These are phyloP conservation scores for Drosophila acutilabella DNA, from an alignment of 2,888 invertebrate genomes.

Conservation along the genomic window DNA sequence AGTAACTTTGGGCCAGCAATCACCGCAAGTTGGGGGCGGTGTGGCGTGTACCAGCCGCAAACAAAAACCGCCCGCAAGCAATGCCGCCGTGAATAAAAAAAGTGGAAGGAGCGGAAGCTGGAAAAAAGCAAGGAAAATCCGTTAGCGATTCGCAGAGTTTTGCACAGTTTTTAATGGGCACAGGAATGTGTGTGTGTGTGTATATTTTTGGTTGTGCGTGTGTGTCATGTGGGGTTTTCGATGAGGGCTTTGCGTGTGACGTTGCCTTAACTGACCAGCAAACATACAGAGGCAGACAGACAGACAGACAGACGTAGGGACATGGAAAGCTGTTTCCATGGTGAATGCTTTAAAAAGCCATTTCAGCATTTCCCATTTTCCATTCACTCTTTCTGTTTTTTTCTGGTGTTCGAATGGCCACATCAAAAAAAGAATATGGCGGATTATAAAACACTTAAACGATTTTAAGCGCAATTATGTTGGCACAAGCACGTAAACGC, in stretches of 20 bases:
- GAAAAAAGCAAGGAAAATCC: constrained; percentile 26
- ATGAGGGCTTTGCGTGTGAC: constrained; percentile 53
- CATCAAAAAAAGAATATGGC: constrained; percentile 48
- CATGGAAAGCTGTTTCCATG: constrained; percentile 44
- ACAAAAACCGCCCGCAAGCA: constrained; percentile 20
- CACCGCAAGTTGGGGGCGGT: constrained; percentile 42
- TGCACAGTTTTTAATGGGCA: constrained; percentile 70
- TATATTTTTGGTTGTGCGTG: constrained; percentile 31
- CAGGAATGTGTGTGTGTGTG: constrained; percentile 26
- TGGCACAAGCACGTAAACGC: constrained; percentile 70
- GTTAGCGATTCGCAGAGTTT: constrained; percentile 64
- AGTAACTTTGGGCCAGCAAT: constrained; percentile 54
- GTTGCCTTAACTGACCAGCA: constrained; percentile 65
- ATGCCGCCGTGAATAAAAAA: constrained; percentile 12
- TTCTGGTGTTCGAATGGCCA: constrained; percentile 43
- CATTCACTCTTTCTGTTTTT: constrained; percentile 4
- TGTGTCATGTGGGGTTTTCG: constrained; percentile 50
- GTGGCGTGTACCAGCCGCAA: constrained; percentile 41
- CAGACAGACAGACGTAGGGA: neutral
- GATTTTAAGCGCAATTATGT: constrained; percentile 80
- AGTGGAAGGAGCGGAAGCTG: neutral
- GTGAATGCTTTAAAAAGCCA: constrained; percentile 75
- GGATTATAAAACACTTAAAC: constrained; percentile 80
- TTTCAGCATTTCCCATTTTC: constrained; percentile 54
- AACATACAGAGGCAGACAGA: constrained; percentile 25